phyloP scores from a whole-genome alignment of 2,888 invertebrate genomes.

The Synergus japonicus region DNA sequence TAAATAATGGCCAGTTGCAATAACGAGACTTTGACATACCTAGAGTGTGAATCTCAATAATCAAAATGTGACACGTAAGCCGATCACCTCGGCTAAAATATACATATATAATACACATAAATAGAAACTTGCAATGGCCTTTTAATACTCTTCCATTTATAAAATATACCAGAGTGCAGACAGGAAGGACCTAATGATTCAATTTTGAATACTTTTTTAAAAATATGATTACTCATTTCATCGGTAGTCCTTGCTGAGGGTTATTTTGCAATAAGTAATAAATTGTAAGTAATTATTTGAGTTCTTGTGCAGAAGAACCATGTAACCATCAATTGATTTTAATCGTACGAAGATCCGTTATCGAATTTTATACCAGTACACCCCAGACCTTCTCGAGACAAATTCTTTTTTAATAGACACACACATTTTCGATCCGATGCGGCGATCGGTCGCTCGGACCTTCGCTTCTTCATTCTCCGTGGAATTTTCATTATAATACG shows the following conservation, averaged over 20 bases:
- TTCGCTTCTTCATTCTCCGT: slow-evolving; percentile 33
- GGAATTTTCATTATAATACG: slow-evolving; percentile 43
- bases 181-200: not conserved
- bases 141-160: not conserved
- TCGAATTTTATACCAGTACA: slow-evolving; percentile 5
- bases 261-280: slow-evolving; percentile 10
- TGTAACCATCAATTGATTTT: slow-evolving; percentile 26
- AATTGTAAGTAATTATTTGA: slow-evolving; percentile 25
- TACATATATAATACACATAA: no score
- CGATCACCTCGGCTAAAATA: not conserved
- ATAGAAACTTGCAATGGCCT: no score
- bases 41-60: slow-evolving; percentile 21
- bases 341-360: slow-evolving; percentile 25
- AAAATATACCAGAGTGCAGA: not conserved
- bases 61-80: slow-evolving; percentile 27
- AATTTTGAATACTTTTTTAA: not conserved
- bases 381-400: slow-evolving; percentile 22
- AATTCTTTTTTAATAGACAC: slow-evolving; percentile 37
- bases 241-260: not conserved
- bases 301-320: not conserved
- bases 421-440: slow-evolving; percentile 41
- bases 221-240: not conserved
- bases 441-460: slow-evolving; percentile 29
- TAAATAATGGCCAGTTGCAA: slow-evolving; percentile 34
- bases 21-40: slow-evolving; percentile 33